phyloP scores from a whole-genome alignment of 2,113 vertebrate species.

The Saguinus imperator region DNA sequence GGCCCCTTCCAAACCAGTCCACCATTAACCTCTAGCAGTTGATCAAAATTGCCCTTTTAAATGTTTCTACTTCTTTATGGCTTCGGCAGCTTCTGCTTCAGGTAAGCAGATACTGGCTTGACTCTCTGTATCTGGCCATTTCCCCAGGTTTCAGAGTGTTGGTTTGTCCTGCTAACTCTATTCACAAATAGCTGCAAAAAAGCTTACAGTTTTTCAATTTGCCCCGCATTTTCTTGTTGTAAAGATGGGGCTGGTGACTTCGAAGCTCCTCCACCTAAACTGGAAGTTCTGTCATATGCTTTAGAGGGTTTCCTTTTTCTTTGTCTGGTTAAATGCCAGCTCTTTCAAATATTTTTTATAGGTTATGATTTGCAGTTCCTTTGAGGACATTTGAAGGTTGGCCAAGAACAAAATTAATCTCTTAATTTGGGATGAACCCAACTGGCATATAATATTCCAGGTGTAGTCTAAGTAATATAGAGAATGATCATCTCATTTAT shows the following conservation, averaged over 20 bases:
- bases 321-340: neutral
- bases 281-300: neutral
- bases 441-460: neutral
- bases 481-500: neutral
- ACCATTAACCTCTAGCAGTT: neutral
- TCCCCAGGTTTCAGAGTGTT: neutral
- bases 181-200: neutral
- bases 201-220: neutral
- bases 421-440: neutral
- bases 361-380: neutral
- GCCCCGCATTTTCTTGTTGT: neutral
- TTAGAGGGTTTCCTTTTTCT: neutral
- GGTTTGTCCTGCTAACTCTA: neutral
- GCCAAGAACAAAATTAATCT: neutral
- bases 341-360: constrained; percentile 3
- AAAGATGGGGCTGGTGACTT: neutral
- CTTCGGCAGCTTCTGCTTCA: neutral
- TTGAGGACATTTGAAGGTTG: neutral
- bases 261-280: neutral
- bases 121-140: fast-evolving
- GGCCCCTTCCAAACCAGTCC: neutral
- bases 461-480: neutral
- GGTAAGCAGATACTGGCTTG: neutral
- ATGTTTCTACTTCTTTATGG: neutral
- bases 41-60: neutral